Conservation (phyloP, 2,113 vertebrate genomes). For the Micronisus gabar region DNA sequence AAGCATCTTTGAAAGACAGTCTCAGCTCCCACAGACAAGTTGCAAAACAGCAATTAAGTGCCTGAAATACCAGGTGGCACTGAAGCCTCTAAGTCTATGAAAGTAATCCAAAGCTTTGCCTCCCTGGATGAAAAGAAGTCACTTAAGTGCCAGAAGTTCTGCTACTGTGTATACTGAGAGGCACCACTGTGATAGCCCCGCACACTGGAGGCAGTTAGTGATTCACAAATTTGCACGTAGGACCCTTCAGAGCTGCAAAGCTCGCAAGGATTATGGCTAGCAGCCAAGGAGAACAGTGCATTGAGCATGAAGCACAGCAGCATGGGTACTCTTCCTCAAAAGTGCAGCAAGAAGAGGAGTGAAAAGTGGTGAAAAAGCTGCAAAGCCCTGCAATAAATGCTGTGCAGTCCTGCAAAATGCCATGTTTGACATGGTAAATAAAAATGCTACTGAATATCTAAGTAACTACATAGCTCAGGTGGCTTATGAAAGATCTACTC, state of each 20-base stretch:
- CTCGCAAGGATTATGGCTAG: neutral
- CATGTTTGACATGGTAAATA: neutral
- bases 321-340: neutral
- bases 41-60: slow-evolving; percentile 44
- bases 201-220: neutral
- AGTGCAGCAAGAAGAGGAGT: neutral
- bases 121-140: neutral
- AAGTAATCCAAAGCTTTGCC: slow-evolving; percentile 17
- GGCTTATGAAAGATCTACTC: neutral
- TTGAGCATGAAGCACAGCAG: neutral
- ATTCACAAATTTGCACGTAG: neutral
- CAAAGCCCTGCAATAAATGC: neutral
- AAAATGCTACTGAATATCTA: neutral
- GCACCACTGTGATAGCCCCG: neutral
- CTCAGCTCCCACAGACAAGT: slow-evolving; percentile 27
- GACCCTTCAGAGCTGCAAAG: neutral
- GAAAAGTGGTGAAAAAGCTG: neutral
- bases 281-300: neutral
- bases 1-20: slow-evolving; percentile 5
- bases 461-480: neutral
- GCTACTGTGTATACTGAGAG: neutral
- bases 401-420: neutral
- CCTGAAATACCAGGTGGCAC: slow-evolving; percentile 30
- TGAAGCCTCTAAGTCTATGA: neutral
- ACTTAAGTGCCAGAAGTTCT: slow-evolving; percentile 13